These are phyloP conservation scores for Mizuhopecten yessoensis DNA, from an alignment of 1,140 invertebrate species.

Conservation along the genomic window DNA sequence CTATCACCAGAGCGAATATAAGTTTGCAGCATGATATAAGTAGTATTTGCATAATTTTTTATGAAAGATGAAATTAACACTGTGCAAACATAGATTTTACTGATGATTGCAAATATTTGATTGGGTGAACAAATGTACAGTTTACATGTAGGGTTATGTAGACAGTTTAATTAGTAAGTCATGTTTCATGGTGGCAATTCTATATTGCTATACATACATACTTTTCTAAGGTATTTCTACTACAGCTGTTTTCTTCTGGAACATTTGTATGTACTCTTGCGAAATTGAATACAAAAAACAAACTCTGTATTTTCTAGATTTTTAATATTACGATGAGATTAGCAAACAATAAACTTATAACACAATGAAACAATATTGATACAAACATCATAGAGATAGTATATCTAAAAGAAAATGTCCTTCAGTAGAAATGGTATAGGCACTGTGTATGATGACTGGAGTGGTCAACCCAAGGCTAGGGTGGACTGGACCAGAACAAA, in stretches of 20 bases:
- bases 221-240: no score
- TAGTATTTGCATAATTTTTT: no score
- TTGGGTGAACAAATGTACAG: no score
- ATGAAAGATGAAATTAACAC: no score
- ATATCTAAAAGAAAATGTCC: not conserved
- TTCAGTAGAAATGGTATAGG: not conserved
- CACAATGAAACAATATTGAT: not conserved
- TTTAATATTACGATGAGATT: constrained; percentile 20
- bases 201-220: no score
- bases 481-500: not conserved
- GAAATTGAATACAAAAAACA: not conserved
- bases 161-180: no score
- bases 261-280: not conserved
- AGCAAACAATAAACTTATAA: not conserved
- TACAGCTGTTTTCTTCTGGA: not conserved
- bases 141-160: no score
- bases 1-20: no score
- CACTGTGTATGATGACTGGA: not conserved
- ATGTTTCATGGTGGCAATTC: no score
- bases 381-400: not conserved
- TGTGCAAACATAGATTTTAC: no score
- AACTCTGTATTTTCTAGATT: not conserved
- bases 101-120: no score
- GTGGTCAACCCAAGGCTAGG: not conserved
- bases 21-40: no score